Base-by-base conservation (phyloP, 2,797 vertebrate species). In the Chaenodraco wilsoni region DNA sequence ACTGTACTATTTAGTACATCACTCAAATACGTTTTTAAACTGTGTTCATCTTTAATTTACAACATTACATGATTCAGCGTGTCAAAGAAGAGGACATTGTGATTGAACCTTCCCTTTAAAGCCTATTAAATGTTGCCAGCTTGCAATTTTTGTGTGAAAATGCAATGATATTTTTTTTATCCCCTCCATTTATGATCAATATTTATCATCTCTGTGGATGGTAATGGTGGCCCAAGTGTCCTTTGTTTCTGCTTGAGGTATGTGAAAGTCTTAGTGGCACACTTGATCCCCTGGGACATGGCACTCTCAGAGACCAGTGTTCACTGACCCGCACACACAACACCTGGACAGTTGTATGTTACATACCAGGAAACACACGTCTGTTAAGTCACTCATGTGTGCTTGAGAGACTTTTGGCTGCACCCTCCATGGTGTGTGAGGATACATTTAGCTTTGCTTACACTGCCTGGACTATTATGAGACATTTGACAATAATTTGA, bases 281-380 rank as follows among this genome's bases (percentile, higher is more conserved):
- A 69, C 57, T 74, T 49, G 49, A 65, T 73, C 84, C 83, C 59
- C 49, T 56, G 61, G 78, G 81, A 90, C 72, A 73, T 69, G 63
- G 65, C 70, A 60, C 81, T 74, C 71, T 69, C 49, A 57, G 84
- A 86, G 80, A 72, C 78, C 69, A 23, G 56, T 58, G 88, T 73
- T 76, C 88, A 88, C 74, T 92, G 86, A 91, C 79, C 89, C 49
- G 80, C 58, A 78, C 82, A 75, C 64, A 44, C 82, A 84, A 89
- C 90, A 93, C 88, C 88, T 92, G 89, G 89, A 83, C 78, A 76
- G 78, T 60, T 87, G 72, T 78, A 67, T 64, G 46, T 77, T 69
- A 78, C 78, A 83, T 41, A 74, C 63, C 72, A 75, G 65, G 68
- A 87, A 75, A 74, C 70, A 72, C 69, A 76, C 12, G 61, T 61